A percentile compares a stretch with the other conserved stretches of the same genome.
Conservation (phyloP, 2,888 invertebrate genomes). For the Ephialtes manifestator region DNA sequence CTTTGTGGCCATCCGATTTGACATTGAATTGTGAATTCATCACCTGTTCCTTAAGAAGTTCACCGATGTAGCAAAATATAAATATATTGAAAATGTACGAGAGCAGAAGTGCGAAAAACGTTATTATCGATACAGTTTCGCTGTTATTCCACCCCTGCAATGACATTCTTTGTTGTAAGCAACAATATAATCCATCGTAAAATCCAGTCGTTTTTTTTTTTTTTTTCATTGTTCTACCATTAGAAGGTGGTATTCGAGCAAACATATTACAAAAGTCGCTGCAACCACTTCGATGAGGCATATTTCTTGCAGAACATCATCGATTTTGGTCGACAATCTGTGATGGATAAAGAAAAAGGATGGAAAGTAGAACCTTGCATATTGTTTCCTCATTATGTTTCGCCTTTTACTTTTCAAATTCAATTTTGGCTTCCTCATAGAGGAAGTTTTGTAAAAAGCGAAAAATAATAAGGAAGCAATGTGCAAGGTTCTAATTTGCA, state of each 20-base stretch:
- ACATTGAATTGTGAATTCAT: background rate
- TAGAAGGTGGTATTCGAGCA: slow-evolving; percentile 78
- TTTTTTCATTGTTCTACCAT: slow-evolving; percentile 72
- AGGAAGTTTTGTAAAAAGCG: no score
- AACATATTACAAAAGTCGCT: slow-evolving; percentile 80
- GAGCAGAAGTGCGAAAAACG: slow-evolving; percentile 59
- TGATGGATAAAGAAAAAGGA: no score
- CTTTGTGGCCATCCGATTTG: no score
- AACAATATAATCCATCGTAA: background rate
- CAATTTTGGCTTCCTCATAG: no score
- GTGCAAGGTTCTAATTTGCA: no score
- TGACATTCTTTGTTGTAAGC: background rate
- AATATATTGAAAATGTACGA: slow-evolving; percentile 67
- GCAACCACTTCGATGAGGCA: slow-evolving; percentile 71
- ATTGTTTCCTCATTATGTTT: no score
- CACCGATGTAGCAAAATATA: no score
- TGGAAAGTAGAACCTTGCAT: no score
- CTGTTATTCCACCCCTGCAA: slow-evolving; percentile 65
- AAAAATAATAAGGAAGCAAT: no score
- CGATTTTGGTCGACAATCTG: slow-evolving; percentile 49
- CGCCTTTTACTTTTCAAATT: no score
- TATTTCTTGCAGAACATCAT: slow-evolving; percentile 54
- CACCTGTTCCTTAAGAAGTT: slow-evolving; percentile 71
- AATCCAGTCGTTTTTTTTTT: background rate
- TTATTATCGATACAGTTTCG: slow-evolving; percentile 53